A percentile compares a stretch with the other conserved stretches of the same genome.
phyloP scores from a whole-genome alignment of 2,888 invertebrate genomes.

The Microctonus aethiopoides region DNA sequence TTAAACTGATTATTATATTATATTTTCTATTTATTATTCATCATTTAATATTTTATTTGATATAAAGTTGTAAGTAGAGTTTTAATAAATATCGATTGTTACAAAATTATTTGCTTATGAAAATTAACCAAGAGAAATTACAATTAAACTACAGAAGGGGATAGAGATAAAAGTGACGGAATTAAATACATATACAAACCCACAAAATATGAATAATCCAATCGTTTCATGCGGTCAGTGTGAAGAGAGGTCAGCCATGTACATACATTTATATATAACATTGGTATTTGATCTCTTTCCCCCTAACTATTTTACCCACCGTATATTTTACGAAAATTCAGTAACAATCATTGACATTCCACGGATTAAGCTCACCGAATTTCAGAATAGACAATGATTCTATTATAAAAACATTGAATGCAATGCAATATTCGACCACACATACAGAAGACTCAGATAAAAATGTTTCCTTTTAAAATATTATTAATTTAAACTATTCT shows the following conservation, averaged over 20 bases:
- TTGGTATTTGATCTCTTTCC: background rate
- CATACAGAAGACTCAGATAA: background rate
- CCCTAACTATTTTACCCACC: background rate
- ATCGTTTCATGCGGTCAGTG: conserved; percentile 20
- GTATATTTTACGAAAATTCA: conserved; percentile 4
- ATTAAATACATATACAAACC: conserved; percentile 12
- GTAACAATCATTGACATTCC: conserved; percentile 9
- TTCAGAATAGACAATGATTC: conserved; percentile 4
- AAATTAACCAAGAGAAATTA: conserved; percentile 28
- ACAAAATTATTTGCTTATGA: conserved; percentile 32
- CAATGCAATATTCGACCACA: background rate
- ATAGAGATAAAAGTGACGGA: background rate
- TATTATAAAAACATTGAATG: conserved; percentile 14
- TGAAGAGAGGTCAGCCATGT: background rate
- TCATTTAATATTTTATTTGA: no score
- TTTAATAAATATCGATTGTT: conserved; percentile 20
- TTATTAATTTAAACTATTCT: background rate
- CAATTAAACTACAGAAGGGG: background rate
- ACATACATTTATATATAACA: background rate
- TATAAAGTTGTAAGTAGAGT: conserved; percentile 4
- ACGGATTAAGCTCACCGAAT: conserved; percentile 3
- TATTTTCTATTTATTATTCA: background rate
- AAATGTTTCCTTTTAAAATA: background rate
- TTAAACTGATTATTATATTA: background rate
- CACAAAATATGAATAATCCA: conserved; percentile 30